phyloP scores from a whole-genome alignment of 2,888 invertebrate species.

The Trichogramma dendrolimi region DNA sequence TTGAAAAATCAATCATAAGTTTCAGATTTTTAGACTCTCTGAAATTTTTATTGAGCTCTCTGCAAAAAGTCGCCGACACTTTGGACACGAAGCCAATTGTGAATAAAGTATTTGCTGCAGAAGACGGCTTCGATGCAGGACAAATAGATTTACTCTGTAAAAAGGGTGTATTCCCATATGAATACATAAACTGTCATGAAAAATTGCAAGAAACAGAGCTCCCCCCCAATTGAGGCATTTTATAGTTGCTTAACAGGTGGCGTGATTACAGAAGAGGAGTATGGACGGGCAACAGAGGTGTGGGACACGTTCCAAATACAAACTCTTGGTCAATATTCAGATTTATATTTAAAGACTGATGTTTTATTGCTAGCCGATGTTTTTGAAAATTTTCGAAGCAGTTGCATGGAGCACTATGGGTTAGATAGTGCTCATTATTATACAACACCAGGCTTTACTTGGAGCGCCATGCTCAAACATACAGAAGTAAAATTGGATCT shows the following conservation, averaged over 20 bases:
- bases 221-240: too few species aligned
- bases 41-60: slow-evolving; percentile 16
- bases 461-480: slow-evolving; percentile 26
- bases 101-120: too few species aligned
- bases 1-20: slow-evolving; percentile 12
- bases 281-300: slow-evolving; percentile 39
- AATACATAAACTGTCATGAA: too few species aligned
- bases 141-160: too few species aligned
- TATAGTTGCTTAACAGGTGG: too few species aligned
- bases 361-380: slow-evolving; percentile 35
- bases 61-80: slow-evolving; percentile 18
- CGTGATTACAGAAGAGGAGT: slow-evolving; percentile 32
- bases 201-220: too few species aligned
- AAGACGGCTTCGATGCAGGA: too few species aligned
- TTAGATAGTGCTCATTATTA: slow-evolving; percentile 26
- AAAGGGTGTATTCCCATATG: too few species aligned
- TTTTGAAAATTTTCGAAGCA: slow-evolving; percentile 8
- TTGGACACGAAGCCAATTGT: too few species aligned
- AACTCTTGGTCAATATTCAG: slow-evolving; percentile 35
- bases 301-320: slow-evolving; percentile 39
- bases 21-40: slow-evolving; percentile 25
- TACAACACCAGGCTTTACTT: slow-evolving; percentile 27
- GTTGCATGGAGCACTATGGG: slow-evolving; percentile 15
- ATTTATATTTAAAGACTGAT: slow-evolving; percentile 30
- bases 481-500: slow-evolving; percentile 19